These are phyloP conservation scores for Pangasius djambal DNA, from an alignment of 2,797 vertebrate genomes.

Conservation along the genomic window DNA sequence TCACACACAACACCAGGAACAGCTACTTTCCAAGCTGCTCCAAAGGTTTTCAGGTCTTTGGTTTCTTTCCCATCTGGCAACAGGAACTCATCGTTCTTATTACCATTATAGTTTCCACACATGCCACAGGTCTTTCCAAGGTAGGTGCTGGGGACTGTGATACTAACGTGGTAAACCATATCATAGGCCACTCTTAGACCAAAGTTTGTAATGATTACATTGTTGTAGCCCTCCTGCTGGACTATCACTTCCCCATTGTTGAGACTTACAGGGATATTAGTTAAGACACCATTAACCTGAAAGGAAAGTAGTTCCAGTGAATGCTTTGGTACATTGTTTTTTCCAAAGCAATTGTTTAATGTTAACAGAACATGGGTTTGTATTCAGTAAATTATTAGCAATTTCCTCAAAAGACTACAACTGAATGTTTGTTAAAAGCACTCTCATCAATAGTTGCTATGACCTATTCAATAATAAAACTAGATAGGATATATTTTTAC, in stretches of 20 bases:
- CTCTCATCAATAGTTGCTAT: not conserved
- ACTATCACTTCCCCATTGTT: slow-evolving; percentile 66
- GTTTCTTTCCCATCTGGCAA: slow-evolving; percentile 67
- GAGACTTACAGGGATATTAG: slow-evolving; percentile 70
- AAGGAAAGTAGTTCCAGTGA: not conserved
- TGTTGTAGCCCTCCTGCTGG: slow-evolving; percentile 66
- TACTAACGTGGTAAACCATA: slow-evolving; percentile 70
- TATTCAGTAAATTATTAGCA: not conserved
- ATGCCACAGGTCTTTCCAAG: slow-evolving; percentile 71
- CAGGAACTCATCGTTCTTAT: slow-evolving; percentile 68
- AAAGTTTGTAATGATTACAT: slow-evolving; percentile 72
- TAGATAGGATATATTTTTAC: not conserved
- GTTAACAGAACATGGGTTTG: not conserved
- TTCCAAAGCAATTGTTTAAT: not conserved
- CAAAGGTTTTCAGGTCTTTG: slow-evolving; percentile 60
- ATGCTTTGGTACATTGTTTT: not conserved
- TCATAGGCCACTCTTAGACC: slow-evolving; percentile 74
- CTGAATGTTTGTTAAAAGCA: not conserved
- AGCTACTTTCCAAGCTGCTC: slow-evolving; percentile 44
- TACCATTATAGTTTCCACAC: slow-evolving; percentile 78
- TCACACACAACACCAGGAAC: slow-evolving; percentile 34
- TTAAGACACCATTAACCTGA: slow-evolving; percentile 53
- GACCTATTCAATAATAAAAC: not conserved
- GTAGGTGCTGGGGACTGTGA: slow-evolving; percentile 69
- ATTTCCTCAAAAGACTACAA: not conserved